phyloP scores from a whole-genome alignment of 1,140 invertebrate genomes.

The Dendrolimus punctatus region DNA sequence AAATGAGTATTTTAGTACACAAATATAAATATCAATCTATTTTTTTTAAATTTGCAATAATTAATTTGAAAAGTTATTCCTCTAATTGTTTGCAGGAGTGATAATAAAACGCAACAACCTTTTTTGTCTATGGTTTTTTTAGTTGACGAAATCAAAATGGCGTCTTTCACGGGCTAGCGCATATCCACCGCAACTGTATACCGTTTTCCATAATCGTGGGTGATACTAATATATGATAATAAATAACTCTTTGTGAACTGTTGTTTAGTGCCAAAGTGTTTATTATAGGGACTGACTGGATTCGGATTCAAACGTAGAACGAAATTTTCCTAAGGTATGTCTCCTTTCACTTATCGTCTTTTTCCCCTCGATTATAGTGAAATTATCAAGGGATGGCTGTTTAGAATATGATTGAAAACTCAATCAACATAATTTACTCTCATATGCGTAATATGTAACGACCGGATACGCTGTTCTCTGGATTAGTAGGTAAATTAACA shows the following conservation, averaged over 20 bases:
- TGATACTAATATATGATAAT: conserved; percentile 39
- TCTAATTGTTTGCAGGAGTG: not conserved
- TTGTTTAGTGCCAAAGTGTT: conserved; percentile 37
- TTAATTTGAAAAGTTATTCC: too few species aligned
- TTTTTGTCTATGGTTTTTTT: conserved; percentile 46
- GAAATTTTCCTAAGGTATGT: conserved; percentile 56
- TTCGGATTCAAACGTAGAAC: conserved; percentile 12
- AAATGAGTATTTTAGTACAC: too few species aligned
- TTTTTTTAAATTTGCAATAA: too few species aligned
- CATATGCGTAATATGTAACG: conserved; percentile 7
- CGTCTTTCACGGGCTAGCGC: conserved; percentile 64
- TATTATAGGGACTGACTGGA: conserved; percentile 18
- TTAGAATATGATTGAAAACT: not conserved
- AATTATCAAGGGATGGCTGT: conserved; percentile 12
- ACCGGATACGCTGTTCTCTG: conserved; percentile 47
- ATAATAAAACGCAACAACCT: conserved; percentile 23
- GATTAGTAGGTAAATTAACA: conserved; percentile 56
- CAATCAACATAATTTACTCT: not conserved
- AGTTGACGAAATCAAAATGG: conserved; percentile 72
- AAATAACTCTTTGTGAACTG: conserved; percentile 30
- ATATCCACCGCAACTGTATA: conserved; percentile 55
- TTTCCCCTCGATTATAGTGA: conserved; percentile 27
- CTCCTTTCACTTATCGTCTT: conserved; percentile 63
- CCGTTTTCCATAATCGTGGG: conserved; percentile 41
- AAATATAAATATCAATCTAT: too few species aligned